A percentile compares a stretch with the other conserved stretches of the same genome.
Evolutionary conservation across 1,140 invertebrate species (phyloP).

Genomic region (Megalopta genalis): DNA sequence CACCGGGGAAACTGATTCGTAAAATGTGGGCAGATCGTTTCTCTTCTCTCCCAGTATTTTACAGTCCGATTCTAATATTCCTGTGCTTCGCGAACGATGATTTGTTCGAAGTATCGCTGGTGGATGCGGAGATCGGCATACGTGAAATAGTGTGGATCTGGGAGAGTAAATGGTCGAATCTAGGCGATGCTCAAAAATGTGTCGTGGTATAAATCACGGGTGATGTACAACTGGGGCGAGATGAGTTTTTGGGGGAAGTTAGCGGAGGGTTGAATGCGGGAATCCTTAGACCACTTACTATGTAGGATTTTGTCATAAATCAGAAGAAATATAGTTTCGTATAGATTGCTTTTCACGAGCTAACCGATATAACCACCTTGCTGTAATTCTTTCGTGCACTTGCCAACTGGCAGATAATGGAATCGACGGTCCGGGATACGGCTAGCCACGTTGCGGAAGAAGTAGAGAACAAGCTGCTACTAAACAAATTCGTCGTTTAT

Average conservation of each 20-base stretch:
- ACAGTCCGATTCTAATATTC: neutral
- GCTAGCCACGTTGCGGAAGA: neutral
- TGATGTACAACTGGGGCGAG: slow-evolving; percentile 1
- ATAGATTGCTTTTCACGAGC: neutral
- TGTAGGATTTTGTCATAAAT: slow-evolving; percentile 6
- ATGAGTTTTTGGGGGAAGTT: neutral
- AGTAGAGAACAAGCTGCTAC: no score
- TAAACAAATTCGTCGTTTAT: no score
- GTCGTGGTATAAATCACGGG: neutral
- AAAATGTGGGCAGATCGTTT: neutral
- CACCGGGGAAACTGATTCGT: neutral
- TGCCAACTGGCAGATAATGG: neutral
- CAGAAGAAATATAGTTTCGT: neutral
- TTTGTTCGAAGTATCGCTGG: neutral
- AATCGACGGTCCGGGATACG: neutral
- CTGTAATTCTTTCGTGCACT: neutral
- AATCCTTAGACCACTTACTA: slow-evolving; percentile 1
- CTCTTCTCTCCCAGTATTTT: neutral
- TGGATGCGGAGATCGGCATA: neutral
- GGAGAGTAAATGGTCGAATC: neutral
- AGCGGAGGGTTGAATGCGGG: neutral
- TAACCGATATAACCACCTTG: neutral
- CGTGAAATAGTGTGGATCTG: neutral
- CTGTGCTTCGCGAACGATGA: neutral
- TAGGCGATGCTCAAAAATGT: neutral